Conservation (phyloP, 2,797 vertebrate genomes). For the Staurois parvus region DNA sequence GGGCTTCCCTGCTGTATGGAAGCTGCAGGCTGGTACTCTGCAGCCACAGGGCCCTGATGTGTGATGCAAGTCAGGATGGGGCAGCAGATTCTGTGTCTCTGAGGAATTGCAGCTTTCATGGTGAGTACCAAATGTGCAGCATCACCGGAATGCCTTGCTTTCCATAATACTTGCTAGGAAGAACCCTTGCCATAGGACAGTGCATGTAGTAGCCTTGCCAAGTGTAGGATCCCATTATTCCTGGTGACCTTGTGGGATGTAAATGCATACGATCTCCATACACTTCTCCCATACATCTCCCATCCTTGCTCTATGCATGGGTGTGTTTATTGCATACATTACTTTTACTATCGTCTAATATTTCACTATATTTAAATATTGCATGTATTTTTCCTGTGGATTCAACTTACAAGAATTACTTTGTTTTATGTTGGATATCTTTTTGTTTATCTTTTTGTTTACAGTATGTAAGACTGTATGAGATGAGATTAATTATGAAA, state of each 20-base stretch:
- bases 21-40: constrained; percentile 32
- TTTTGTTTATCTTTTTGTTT: too few species aligned
- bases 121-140: constrained; percentile 72
- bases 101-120: constrained; percentile 82
- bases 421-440: too few species aligned
- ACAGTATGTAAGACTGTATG: too few species aligned
- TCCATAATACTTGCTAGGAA: background rate
- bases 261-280: background rate
- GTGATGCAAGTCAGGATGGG: constrained; percentile 63
- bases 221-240: background rate
- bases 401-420: too few species aligned
- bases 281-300: background rate
- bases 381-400: too few species aligned
- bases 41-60: constrained; percentile 28
- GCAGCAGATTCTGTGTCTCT: constrained; percentile 68
- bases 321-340: background rate
- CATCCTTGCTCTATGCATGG: background rate
- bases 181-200: background rate
- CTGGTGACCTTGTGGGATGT: constrained; percentile 6
- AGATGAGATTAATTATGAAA: too few species aligned
- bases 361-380: too few species aligned
- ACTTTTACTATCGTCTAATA: background rate
- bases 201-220: background rate
- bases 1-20: background rate
- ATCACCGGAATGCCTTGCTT: constrained; percentile 18